phyloP scores from a whole-genome alignment of 2,113 vertebrate species.

The Anas platyrhynchos region DNA sequence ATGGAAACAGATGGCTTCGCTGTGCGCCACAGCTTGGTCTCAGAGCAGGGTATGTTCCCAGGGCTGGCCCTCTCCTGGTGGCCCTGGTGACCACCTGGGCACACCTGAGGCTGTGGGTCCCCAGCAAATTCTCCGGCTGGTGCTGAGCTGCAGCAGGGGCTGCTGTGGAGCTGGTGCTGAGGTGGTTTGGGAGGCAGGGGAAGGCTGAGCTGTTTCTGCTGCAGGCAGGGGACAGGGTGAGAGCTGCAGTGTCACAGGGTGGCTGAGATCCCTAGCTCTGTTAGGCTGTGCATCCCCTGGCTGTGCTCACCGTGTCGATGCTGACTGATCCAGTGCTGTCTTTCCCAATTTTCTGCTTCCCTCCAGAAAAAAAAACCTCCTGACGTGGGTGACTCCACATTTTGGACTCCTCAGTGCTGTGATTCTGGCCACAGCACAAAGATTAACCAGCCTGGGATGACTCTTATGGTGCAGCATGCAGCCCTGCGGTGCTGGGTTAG shows the following conservation, averaged over 20 bases:
- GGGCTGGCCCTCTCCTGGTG: background rate
- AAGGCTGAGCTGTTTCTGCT: background rate
- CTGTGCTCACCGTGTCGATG: background rate
- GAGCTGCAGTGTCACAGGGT: background rate
- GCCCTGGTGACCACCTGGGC: background rate
- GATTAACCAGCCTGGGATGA: background rate
- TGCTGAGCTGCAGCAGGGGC: background rate
- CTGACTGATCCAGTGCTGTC: background rate
- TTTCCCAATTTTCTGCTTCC: rapidly evolving
- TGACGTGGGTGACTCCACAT: background rate
- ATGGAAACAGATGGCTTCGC: slow-evolving; percentile 46
- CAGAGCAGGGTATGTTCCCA: background rate
- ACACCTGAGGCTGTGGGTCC: background rate
- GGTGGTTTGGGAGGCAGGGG: background rate
- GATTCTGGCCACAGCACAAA: background rate
- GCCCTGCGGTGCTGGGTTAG: background rate
- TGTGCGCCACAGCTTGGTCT: background rate
- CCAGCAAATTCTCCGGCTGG: background rate
- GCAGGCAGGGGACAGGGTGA: background rate
- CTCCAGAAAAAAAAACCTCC: background rate
- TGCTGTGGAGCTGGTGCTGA: background rate
- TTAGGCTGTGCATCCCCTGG: rapidly evolving
- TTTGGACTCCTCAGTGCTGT: background rate
- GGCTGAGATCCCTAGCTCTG: background rate
- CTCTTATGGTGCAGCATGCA: background rate